These are phyloP conservation scores for Agriotes lineatus DNA, from an alignment of 2,888 invertebrate genomes.

Conservation along the genomic window DNA sequence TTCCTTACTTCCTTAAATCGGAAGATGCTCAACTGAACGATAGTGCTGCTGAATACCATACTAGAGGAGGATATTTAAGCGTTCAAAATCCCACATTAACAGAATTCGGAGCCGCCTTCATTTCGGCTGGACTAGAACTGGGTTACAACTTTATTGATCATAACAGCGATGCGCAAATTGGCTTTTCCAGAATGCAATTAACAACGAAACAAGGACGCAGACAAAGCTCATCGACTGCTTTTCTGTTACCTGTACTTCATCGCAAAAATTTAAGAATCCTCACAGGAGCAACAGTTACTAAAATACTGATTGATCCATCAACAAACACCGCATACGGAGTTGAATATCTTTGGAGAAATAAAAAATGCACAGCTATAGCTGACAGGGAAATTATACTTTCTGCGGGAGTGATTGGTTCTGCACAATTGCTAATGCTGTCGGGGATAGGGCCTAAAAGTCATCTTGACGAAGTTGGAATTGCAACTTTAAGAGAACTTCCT, in stretches of 20 bases:
- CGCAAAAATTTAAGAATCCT: background rate
- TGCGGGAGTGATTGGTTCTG: slow-evolving; percentile 89
- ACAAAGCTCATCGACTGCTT: background rate
- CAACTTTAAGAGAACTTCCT: background rate
- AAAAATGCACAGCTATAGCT: slow-evolving; percentile 67
- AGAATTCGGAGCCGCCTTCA: background rate
- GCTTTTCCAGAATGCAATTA: background rate
- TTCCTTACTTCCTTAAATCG: background rate
- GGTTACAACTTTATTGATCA: background rate
- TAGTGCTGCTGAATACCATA: background rate
- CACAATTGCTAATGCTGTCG: slow-evolving; percentile 89
- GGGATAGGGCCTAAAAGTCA: slow-evolving; percentile 70
- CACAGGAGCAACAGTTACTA: slow-evolving; percentile 69
- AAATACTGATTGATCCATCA: slow-evolving; percentile 73
- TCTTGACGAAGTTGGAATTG: background rate
- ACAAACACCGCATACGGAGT: slow-evolving; percentile 78
- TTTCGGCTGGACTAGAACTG: background rate
- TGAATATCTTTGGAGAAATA: slow-evolving; percentile 71
- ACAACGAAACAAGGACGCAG: background rate
- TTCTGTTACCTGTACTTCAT: background rate
- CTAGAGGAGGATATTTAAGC: background rate
- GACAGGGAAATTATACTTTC: slow-evolving; percentile 85
- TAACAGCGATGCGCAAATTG: background rate
- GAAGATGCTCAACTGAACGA: background rate
- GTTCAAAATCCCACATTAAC: background rate